Evolutionary conservation across 2,888 invertebrate species (phyloP).

Genomic region (Leistus spinibarbis): DNA sequence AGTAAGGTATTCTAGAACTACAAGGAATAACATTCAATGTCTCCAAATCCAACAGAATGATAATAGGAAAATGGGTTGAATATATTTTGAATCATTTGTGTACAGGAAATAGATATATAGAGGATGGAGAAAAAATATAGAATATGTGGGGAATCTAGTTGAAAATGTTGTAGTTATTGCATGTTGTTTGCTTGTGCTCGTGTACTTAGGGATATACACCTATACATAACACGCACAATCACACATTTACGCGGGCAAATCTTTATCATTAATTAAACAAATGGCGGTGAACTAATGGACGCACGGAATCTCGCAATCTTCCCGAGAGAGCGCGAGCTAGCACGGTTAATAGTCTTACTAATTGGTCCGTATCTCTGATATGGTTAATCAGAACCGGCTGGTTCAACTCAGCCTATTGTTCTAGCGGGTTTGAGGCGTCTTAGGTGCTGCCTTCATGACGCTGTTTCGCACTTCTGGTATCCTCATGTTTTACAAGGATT

Average conservation of each 20-base stretch:
- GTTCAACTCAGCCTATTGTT: not conserved
- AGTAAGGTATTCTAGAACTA: no score
- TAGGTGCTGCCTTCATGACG: slow-evolving; percentile 1
- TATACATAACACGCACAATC: not conserved
- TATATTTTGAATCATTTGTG: no score
- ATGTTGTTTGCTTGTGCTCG: not conserved
- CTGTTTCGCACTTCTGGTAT: not conserved
- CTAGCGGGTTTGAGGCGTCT: not conserved
- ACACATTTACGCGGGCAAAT: slow-evolving; percentile 11
- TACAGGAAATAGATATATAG: no score
- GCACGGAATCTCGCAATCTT: slow-evolving; percentile 17
- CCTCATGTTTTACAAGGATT: not conserved
- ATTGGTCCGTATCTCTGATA: slow-evolving; percentile 39
- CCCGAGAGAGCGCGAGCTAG: slow-evolving; percentile 21
- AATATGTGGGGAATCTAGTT: no score
- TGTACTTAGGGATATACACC: not conserved
- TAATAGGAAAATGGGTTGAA: no score
- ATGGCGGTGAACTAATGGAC: slow-evolving; percentile 17
- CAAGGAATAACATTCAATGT: no score
- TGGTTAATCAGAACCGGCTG: slow-evolving; percentile 30
- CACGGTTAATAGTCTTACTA: slow-evolving; percentile 39
- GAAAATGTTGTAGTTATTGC: not conserved
- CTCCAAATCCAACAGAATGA: no score
- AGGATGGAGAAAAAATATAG: no score
- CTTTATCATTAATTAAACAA: slow-evolving; percentile 17